Evolutionary conservation across 2,797 vertebrate species (phyloP).

Genomic region (Lophotriccus pileatus): DNA sequence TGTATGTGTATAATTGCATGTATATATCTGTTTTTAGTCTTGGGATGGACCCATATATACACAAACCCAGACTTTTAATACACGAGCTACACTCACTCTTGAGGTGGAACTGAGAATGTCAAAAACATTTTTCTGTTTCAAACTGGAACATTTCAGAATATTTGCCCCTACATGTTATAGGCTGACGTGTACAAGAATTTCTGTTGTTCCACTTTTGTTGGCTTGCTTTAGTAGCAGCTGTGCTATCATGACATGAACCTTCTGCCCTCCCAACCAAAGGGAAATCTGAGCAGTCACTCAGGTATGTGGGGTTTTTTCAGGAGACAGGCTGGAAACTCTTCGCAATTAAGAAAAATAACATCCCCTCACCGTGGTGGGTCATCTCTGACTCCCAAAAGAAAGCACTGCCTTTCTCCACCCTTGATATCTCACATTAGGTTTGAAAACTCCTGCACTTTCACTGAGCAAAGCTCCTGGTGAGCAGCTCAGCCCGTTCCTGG

Average conservation of each 20-base stretch:
- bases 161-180: neutral
- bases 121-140: neutral
- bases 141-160: neutral
- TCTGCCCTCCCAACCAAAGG: neutral
- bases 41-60: neutral
- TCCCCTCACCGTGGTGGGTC: neutral
- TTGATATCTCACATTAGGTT: fast-evolving
- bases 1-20: neutral
- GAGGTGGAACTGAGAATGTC: neutral
- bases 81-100: neutral
- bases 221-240: neutral
- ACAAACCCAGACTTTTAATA: neutral
- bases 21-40: neutral
- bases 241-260: neutral
- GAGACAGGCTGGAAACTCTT: neutral
- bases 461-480: neutral
- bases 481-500: neutral
- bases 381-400: fast-evolving
- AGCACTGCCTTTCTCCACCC: neutral
- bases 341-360: neutral
- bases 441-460: neutral
- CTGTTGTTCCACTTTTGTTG: neutral
- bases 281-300: neutral
- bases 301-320: neutral
- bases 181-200: neutral